These are phyloP conservation scores for Drosophila setosimentum DNA, from an alignment of 2,888 invertebrate species.

Conservation along the genomic window DNA sequence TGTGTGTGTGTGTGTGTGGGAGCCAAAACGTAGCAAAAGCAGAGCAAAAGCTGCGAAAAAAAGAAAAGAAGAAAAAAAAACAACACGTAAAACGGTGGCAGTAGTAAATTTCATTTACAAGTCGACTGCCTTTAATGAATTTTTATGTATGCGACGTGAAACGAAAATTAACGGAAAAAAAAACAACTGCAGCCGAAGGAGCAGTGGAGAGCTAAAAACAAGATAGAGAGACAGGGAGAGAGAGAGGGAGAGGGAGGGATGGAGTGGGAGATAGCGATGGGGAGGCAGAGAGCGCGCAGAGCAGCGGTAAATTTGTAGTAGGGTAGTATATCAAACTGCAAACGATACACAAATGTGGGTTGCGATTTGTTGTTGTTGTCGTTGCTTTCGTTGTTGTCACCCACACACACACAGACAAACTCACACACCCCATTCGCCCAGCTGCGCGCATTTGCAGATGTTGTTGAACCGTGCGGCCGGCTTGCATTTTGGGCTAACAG, in stretches of 20 bases:
- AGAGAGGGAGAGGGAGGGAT: slow-evolving; percentile 22
- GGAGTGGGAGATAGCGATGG: slow-evolving; percentile 20
- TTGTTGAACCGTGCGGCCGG: slow-evolving; percentile 75
- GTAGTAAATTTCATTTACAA: slow-evolving; percentile 81
- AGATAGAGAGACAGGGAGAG: slow-evolving; percentile 23
- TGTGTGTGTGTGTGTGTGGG: slow-evolving; percentile 39
- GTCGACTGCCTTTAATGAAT: slow-evolving; percentile 71
- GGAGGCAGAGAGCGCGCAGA: slow-evolving; percentile 36
- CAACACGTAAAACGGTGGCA: slow-evolving; percentile 71
- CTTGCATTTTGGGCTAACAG: slow-evolving; percentile 68
- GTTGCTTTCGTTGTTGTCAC: slow-evolving; percentile 43
- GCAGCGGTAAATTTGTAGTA: slow-evolving; percentile 58
- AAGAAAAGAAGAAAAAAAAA: slow-evolving; percentile 27
- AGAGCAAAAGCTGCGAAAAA: slow-evolving; percentile 13
- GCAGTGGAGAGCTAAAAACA: slow-evolving; percentile 37
- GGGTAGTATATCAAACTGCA: slow-evolving; percentile 75
- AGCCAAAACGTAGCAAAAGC: slow-evolving; percentile 34
- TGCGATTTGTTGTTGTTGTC: slow-evolving; percentile 52
- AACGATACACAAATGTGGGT: slow-evolving; percentile 74
- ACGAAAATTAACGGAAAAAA: slow-evolving; percentile 57
- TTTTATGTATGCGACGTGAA: slow-evolving; percentile 77
- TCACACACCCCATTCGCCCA: slow-evolving; percentile 39
- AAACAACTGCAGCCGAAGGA: slow-evolving; percentile 68
- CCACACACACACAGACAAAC: slow-evolving; percentile 39
- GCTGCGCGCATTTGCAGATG: slow-evolving; percentile 67